These are phyloP conservation scores for Megalonaias nervosa DNA, from an alignment of 1,140 invertebrate genomes.

Conservation along the genomic window DNA sequence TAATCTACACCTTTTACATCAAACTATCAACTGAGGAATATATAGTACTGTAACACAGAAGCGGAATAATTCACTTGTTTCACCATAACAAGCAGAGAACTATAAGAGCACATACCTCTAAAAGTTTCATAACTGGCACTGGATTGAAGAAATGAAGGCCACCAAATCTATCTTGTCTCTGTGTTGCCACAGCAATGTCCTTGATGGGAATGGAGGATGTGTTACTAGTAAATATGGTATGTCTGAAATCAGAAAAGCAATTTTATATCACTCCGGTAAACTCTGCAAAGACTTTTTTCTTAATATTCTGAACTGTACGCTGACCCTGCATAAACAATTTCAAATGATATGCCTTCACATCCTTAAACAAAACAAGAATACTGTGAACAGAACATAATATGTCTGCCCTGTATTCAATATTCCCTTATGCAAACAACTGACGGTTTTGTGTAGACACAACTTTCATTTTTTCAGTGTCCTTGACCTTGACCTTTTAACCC, in stretches of 20 bases:
- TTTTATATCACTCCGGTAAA: not conserved
- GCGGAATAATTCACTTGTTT: not conserved
- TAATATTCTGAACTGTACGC: too few species aligned
- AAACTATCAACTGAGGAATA: not conserved
- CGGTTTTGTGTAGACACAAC: too few species aligned
- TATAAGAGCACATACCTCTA: constrained; percentile 76
- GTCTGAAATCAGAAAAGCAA: constrained; percentile 47
- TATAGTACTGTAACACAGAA: too few species aligned
- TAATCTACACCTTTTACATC: not conserved
- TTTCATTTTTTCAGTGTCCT: too few species aligned
- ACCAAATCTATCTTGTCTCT: constrained; percentile 78
- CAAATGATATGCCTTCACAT: too few species aligned
- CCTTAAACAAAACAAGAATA: too few species aligned
- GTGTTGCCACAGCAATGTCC: constrained; percentile 81
- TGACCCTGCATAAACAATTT: too few species aligned
- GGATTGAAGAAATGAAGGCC: constrained; percentile 96
- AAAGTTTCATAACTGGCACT: constrained; percentile 89
- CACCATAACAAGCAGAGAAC: not conserved
- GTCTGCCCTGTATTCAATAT: too few species aligned
- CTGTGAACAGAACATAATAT: too few species aligned
- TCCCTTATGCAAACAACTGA: too few species aligned
- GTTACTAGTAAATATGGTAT: constrained; percentile 84
- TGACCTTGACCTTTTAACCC: too few species aligned
- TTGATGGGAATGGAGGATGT: constrained; percentile 89
- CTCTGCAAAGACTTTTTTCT: too few species aligned